Conservation (phyloP, 2,113 vertebrate genomes). For the Sinocyclocheilus anophthalmus region DNA sequence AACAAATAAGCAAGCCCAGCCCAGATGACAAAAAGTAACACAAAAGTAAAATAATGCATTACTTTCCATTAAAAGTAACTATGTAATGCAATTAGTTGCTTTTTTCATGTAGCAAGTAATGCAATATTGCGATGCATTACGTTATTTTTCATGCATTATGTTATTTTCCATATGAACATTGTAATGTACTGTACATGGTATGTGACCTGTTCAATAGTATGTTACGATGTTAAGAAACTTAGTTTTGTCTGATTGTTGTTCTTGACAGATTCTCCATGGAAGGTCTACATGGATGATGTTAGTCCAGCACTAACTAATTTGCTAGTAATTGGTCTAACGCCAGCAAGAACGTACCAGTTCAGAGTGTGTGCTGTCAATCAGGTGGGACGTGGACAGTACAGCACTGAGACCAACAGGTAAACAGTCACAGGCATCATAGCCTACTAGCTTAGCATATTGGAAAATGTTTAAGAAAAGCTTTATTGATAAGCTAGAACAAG, state of each 20-base stretch:
- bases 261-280: constrained; percentile 92
- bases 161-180: background rate
- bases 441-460: background rate
- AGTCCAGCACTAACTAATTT: constrained; percentile 77
- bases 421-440: background rate
- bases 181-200: background rate
- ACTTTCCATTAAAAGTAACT: too few species aligned
- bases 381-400: constrained; percentile 94
- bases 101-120: too few species aligned
- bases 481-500: background rate
- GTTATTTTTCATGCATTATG: background rate
- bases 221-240: background rate
- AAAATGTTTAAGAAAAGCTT: background rate
- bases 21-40: too few species aligned
- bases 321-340: constrained; percentile 87
- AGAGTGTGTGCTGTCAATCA: constrained; percentile 83
- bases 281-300: constrained; percentile 86
- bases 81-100: too few species aligned
- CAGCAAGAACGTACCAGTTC: constrained; percentile 94
- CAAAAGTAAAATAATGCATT: too few species aligned
- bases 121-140: too few species aligned
- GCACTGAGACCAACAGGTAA: constrained; percentile 79
- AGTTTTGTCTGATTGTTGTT: background rate
- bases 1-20: too few species aligned
- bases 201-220: background rate